phyloP scores from a whole-genome alignment of 2,113 vertebrate species.

The Smithornis capensis region DNA sequence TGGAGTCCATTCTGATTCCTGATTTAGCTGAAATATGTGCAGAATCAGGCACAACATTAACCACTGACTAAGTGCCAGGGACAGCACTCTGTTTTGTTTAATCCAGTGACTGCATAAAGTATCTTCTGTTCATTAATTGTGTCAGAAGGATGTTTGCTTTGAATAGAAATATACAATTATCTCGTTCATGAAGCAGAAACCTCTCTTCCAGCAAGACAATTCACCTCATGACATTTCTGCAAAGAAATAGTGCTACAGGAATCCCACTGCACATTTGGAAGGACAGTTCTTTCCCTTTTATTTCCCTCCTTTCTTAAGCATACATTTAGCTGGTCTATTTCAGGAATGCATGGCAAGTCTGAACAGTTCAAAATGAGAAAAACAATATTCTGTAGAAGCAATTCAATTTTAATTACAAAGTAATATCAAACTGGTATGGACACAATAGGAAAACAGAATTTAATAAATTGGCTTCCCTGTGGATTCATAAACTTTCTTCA shows the following conservation, averaged over 20 bases:
- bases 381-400: not conserved
- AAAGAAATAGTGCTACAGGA: not conserved
- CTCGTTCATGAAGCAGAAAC: slow-evolving; percentile 19
- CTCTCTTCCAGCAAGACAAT: not conserved
- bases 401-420: slow-evolving; percentile 13
- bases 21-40: not conserved
- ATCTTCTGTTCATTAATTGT: not conserved
- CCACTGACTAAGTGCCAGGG: not conserved
- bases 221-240: not conserved
- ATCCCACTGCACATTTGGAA: not conserved
- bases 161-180: slow-evolving; percentile 28
- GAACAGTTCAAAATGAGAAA: not conserved
- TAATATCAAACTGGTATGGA: not conserved
- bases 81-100: not conserved
- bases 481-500: not conserved
- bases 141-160: slow-evolving; percentile 1
- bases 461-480: not conserved
- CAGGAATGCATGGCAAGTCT: not conserved
- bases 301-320: not conserved
- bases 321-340: not conserved
- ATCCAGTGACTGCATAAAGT: not conserved
- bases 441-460: not conserved
- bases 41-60: not conserved
- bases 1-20: not conserved
- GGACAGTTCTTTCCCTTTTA: not conserved